phyloP scores from a whole-genome alignment of 2,888 invertebrate genomes.

The Bombyx huttoni region DNA sequence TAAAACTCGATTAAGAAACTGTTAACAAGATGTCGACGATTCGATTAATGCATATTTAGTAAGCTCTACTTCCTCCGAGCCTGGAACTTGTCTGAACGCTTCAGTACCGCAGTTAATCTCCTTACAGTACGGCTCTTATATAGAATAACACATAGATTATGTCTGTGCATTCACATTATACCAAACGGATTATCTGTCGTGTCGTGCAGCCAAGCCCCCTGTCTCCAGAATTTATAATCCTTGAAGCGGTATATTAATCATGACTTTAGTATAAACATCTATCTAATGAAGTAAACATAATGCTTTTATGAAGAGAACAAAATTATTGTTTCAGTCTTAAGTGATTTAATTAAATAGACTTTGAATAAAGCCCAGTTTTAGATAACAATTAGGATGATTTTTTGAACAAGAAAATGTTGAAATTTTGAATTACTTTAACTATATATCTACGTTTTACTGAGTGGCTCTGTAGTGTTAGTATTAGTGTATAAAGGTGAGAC shows the following conservation, averaged over 20 bases:
- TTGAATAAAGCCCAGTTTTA: too few species aligned
- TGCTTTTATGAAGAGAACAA: too few species aligned
- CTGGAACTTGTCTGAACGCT: conserved; percentile 10
- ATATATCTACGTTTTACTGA: too few species aligned
- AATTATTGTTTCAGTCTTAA: too few species aligned
- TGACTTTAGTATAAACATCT: conserved; percentile 11
- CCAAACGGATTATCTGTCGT: conserved; percentile 40
- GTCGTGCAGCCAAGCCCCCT: conserved; percentile 25
- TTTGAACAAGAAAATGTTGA: too few species aligned
- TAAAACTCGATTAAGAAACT: background rate
- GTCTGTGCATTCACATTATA: conserved; percentile 41
- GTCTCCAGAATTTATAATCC: conserved; percentile 17
- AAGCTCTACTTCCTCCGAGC: background rate
- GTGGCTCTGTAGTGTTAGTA: too few species aligned
- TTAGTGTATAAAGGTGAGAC: too few species aligned
- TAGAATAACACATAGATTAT: conserved; percentile 39
- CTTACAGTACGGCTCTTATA: conserved; percentile 30
- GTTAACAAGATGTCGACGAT: background rate
- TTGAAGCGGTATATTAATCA: conserved; percentile 28
- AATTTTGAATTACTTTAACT: too few species aligned
- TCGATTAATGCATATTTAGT: background rate
- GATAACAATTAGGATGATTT: too few species aligned
- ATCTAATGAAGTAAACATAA: background rate
- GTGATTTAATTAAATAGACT: too few species aligned
- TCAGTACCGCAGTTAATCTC: conserved; percentile 37